Percentiles rank a stretch among this genome's conserved stretches.
phyloP scores from a whole-genome alignment of 2,888 invertebrate species.

The Zonitis immaculata region DNA sequence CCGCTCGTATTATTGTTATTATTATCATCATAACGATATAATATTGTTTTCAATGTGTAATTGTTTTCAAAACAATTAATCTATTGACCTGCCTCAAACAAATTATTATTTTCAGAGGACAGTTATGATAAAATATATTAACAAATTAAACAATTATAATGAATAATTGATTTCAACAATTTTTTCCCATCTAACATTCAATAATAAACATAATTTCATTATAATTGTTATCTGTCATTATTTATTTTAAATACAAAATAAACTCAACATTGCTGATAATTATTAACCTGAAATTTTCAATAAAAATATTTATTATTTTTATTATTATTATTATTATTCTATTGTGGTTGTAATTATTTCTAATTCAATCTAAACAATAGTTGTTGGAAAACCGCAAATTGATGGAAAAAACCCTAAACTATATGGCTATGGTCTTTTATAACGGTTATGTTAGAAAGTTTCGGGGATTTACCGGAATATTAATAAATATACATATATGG shows the following conservation, averaged over 20 bases:
- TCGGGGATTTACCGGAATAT: not conserved
- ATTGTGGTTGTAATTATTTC: not conserved
- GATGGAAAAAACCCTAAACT: not conserved
- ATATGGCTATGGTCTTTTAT: not conserved
- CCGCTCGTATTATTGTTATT: slow-evolving; percentile 5
- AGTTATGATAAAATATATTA: slow-evolving; percentile 1
- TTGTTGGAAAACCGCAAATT: not conserved
- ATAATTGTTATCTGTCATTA: too few species aligned
- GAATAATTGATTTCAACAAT: not conserved
- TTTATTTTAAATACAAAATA: too few species aligned
- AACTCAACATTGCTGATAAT: too few species aligned
- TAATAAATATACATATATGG: too few species aligned
- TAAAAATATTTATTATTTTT: not conserved
- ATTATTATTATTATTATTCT: not conserved
- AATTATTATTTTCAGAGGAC: slow-evolving; percentile 19
- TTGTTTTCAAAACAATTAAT: slow-evolving; percentile 23
- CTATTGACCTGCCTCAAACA: slow-evolving; percentile 22
- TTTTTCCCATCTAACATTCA: too few species aligned
- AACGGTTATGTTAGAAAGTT: not conserved
- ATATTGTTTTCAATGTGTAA: slow-evolving; percentile 13
- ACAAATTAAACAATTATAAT: slow-evolving; percentile 1
- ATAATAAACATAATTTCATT: too few species aligned
- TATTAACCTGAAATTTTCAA: too few species aligned
- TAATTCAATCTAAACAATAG: too few species aligned
- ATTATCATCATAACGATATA: slow-evolving; percentile 7